These are phyloP conservation scores for Eupeodes latifasciatus DNA, from an alignment of 2,888 invertebrate species.

Conservation along the genomic window DNA sequence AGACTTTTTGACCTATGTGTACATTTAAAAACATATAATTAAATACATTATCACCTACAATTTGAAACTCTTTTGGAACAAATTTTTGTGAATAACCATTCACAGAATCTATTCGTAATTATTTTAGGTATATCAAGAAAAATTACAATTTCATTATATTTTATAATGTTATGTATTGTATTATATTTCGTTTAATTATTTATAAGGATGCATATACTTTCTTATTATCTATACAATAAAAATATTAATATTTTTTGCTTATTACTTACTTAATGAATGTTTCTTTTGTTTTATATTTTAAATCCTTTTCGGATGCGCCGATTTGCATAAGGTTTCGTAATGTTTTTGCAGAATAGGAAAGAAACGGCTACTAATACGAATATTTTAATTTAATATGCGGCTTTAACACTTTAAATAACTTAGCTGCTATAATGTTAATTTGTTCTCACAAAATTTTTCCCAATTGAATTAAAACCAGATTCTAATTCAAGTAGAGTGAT, in stretches of 20 bases:
- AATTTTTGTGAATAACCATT: too few species aligned
- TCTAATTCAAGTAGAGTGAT: slow-evolving; percentile 8
- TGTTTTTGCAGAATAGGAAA: slow-evolving; percentile 48
- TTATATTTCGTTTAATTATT: slow-evolving; percentile 59
- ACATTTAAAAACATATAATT: too few species aligned
- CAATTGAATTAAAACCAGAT: slow-evolving; percentile 26
- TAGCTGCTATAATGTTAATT: slow-evolving; percentile 37
- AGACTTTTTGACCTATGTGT: too few species aligned
- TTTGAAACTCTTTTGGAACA: too few species aligned
- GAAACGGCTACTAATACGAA: slow-evolving; percentile 40
- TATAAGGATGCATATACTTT: slow-evolving; percentile 58
- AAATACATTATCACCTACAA: too few species aligned
- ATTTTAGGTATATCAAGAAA: too few species aligned
- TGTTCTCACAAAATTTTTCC: slow-evolving; percentile 20
- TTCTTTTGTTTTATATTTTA: slow-evolving; percentile 60
- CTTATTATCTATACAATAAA: slow-evolving; percentile 68
- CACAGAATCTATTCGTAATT: too few species aligned
- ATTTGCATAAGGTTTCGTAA: slow-evolving; percentile 27
- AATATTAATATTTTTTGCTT: slow-evolving; percentile 65
- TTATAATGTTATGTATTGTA: slow-evolving; percentile 20
- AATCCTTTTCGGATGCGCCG: slow-evolving; percentile 53
- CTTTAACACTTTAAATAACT: slow-evolving; percentile 52
- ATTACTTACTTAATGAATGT: slow-evolving; percentile 36
- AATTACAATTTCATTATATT: too few species aligned
- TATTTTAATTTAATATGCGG: slow-evolving; percentile 36